These are phyloP conservation scores for Prietella phreatophila DNA, from an alignment of 2,113 vertebrate species.

Conservation along the genomic window DNA sequence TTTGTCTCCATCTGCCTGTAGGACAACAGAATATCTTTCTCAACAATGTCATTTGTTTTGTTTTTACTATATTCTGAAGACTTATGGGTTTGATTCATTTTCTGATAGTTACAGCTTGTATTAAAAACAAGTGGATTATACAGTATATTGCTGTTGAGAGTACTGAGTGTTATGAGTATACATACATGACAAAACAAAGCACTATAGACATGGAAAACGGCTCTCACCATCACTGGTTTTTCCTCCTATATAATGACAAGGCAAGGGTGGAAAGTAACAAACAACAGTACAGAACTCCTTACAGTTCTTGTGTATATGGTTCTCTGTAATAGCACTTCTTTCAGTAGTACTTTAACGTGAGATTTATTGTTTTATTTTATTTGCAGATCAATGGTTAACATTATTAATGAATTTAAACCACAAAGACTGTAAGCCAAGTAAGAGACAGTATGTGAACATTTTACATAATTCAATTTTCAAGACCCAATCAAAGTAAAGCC, in stretches of 20 bases:
- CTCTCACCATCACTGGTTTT: not conserved
- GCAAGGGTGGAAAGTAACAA: not conserved
- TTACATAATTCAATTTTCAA: no score
- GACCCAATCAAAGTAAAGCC: no score
- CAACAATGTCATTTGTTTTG: not conserved
- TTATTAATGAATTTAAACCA: no score
- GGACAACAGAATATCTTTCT: not conserved
- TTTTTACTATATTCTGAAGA: not conserved
- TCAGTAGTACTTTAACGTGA: not conserved
- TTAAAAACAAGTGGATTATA: not conserved
- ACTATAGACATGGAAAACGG: not conserved
- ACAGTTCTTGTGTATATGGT: not conserved
- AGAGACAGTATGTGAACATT: no score
- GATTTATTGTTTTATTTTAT: no score
- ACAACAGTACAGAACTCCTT: not conserved
- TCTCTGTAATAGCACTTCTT: not conserved
- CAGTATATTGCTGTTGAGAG: not conserved
- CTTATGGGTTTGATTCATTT: not conserved
- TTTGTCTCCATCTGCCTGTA: slow-evolving; percentile 42
- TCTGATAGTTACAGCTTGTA: not conserved
- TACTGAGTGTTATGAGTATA: not conserved
- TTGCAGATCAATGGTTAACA: no score
- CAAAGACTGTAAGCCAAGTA: no score
- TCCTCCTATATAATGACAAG: not conserved
- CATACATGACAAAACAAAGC: not conserved